Evolutionary conservation across 1,140 invertebrate genomes (phyloP), one percentile per base, ranked within the genome.

Genomic region (Macrocentrus cingulum): DNA sequence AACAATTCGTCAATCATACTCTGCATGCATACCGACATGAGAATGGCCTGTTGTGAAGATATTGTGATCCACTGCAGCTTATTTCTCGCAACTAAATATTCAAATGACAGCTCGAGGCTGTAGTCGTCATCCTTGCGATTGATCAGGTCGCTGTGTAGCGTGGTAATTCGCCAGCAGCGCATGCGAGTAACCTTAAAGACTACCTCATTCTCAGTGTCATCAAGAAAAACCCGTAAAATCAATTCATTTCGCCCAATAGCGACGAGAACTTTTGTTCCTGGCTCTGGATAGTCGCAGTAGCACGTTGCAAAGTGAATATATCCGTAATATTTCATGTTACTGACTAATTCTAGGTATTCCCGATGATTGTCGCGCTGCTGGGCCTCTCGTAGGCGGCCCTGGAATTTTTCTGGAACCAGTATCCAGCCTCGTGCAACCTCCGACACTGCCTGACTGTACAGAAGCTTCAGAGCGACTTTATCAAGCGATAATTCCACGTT

Each of bases 141-240:
- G 11, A 25, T 52, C 25, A 29, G 25, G 20, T 59, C 63, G 70
- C 84, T 83, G 65, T 90, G 89, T 58, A 89, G 79, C 0, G 89
- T 93, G 18, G 91, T 95, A n/a, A 98, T 95, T 63, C 95, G 84
- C 96, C 96, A 98, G 67, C 95, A 97, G 62, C 91, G 85, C 89
- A 98, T 98, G 63, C 95, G 83, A 1, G 95, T 97, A 3, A 98
- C 92, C 80, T 94, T 92, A 72, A 96, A 98, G 66, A 84, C 82
- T 11, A 89, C 87, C 77, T 97, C 94, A 18, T 71, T 75, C 39
- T 80, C 74, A 29, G 76, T 74, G 16, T 77, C 67, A 1, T 71
- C 62, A 1, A 69, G 56, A 19, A 72, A 46, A 58, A 82, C 79
- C 53, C 87, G 82, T 62, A 94, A 84, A 70, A 85, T 88, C 1